Conservation (phyloP, 2,888 invertebrate genomes). For the Chalcosyrphus nemorum region DNA sequence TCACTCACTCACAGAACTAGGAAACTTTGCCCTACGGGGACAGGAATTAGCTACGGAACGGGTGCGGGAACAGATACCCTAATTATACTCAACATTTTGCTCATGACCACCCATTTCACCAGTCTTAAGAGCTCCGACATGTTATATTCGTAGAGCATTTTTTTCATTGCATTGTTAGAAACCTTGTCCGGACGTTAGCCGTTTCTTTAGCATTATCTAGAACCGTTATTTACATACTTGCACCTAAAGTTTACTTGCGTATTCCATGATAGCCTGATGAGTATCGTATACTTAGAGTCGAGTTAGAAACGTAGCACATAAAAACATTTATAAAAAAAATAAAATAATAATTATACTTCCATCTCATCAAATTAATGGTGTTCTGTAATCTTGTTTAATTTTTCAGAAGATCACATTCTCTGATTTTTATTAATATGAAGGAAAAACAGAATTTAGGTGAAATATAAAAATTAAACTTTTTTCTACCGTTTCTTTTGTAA, state of each 20-base stretch:
- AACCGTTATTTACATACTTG: too few relatives aligned
- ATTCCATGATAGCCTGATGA: not conserved
- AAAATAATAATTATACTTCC: not conserved
- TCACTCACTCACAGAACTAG: too few relatives aligned
- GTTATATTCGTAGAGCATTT: too few relatives aligned
- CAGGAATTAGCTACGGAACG: too few relatives aligned
- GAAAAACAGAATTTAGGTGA: constrained; percentile 66
- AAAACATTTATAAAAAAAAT: not conserved
- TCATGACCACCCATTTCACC: too few relatives aligned
- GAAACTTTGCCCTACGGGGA: too few relatives aligned
- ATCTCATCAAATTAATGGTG: constrained; percentile 48
- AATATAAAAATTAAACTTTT: constrained; percentile 43
- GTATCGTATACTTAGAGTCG: not conserved
- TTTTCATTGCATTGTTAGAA: too few relatives aligned
- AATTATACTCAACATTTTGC: too few relatives aligned
- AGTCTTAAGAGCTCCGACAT: too few relatives aligned
- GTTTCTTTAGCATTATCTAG: too few relatives aligned
- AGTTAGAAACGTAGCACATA: not conserved
- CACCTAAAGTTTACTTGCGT: not conserved
- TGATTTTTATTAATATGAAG: constrained; percentile 72
- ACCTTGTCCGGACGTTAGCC: too few relatives aligned
- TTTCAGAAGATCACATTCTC: constrained; percentile 72
- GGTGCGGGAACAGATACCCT: too few relatives aligned
- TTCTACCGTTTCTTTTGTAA: constrained; percentile 22
- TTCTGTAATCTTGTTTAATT: constrained; percentile 56